Evolutionary conservation across 2,888 invertebrate species (phyloP), one percentile per base, ranked within the genome.

Genomic region (Orthonevra nobilis): DNA sequence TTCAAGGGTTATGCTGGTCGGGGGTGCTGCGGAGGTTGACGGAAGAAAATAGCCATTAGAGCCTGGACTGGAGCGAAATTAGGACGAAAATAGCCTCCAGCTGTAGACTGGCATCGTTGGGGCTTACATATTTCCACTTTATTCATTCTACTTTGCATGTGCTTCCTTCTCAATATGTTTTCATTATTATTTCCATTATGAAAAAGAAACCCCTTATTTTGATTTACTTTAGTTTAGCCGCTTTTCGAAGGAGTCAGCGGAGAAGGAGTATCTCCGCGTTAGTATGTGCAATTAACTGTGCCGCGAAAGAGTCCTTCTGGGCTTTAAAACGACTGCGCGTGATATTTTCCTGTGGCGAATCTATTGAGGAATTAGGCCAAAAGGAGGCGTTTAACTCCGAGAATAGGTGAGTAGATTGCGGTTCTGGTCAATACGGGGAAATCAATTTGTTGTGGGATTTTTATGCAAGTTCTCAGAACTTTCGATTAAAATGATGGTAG

Each of bases 31-130:
- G n/a, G 15, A 23, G 17, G 7, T 17, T 20, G 34, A 32, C 19
- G 66, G 42, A 50, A 42, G 64, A 64, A 77, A 77, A 77, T 77
- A 38, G 75, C 75, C 75, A 77, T 77, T 70, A 77, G 75, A 70
- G 63, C 58, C 9, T 34, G 40, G 52, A 38, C 58, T 50, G 50
- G 42, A 50, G 32, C 30, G 34, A 56, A 69, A 77, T 58, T 77
- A 63, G 75, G 58, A 64, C 70, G n/a, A 64, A 70, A 77, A 70
- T 64, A 70, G 75, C 75, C 64, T 5, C 17, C 50, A 46, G 75
- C 63, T 63, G 42, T 70, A 77, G 75, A 64, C 75, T 77, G 56
- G 40, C 38, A 63, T 56, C 68, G 46, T 74, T 74, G 30, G 28
- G n/a, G 42, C 3, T 26, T 2, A 5, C 2, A 3, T 5, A 7